phyloP scores from a whole-genome alignment of 2,888 invertebrate genomes.

The Caenorhabditis sp. region DNA sequence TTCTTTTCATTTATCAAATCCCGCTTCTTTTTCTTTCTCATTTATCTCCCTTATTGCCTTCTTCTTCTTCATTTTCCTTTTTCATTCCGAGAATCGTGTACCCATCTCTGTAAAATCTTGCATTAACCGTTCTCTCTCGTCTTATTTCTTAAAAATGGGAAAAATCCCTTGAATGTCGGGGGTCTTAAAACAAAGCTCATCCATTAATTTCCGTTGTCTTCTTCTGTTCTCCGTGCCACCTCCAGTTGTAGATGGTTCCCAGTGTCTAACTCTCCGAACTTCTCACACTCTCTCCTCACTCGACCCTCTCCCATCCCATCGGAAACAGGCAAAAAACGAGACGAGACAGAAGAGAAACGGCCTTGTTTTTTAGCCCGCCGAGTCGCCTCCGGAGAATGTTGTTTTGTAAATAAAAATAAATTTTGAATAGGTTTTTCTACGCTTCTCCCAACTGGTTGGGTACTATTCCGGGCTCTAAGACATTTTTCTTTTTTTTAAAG shows the following conservation, averaged over 20 bases:
- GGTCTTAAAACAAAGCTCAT: background rate
- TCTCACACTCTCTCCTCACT: constrained; percentile 86
- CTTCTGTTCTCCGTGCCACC: constrained; percentile 38
- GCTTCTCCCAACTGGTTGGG: background rate
- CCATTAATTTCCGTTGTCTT: constrained; percentile 3
- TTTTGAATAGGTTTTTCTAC: constrained; percentile 29
- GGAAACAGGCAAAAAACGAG: constrained; percentile 36
- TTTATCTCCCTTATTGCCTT: constrained; percentile 38
- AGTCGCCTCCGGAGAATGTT: constrained; percentile 33
- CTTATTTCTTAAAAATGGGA: constrained; percentile 75
- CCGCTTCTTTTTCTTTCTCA: constrained; percentile 33
- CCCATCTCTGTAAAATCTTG: background rate
- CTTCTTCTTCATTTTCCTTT: constrained; percentile 18
- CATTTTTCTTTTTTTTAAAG: background rate
- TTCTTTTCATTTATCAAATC: constrained; percentile 51
- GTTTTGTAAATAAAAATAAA: constrained; percentile 52
- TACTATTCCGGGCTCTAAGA: background rate
- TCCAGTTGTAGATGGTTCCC: constrained; percentile 49
- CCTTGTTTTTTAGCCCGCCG: constrained; percentile 54
- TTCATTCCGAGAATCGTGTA: constrained; percentile 21
- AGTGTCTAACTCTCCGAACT: constrained; percentile 88
- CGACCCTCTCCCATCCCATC: constrained; percentile 16
- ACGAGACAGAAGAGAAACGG: constrained; percentile 20
- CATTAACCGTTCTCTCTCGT: background rate
- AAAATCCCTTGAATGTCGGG: too few species aligned